Base-by-base conservation (phyloP, 2,888 invertebrate species). In the Leucania comma region DNA sequence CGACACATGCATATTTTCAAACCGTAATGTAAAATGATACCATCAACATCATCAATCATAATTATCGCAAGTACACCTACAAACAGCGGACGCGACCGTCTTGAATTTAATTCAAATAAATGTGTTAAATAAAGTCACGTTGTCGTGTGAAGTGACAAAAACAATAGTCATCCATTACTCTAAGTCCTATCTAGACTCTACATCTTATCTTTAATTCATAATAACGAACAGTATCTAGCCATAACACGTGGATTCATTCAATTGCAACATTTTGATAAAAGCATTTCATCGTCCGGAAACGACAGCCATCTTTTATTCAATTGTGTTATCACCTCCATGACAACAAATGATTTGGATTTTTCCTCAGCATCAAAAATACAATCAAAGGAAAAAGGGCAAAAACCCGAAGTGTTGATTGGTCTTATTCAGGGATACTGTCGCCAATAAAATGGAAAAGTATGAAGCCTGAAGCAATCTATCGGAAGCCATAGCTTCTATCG, bases 401-500 rank as follows among this genome's bases (percentile, higher is more conserved):
- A 68, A 51, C 67, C 82, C 75, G 50, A 67, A 75, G 58, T 62
- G 78, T 74, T 83, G 86, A 85, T 84, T 78, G 81, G 72, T 29
- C 76, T 83, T 71, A 81, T 81, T 81, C 76, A 76, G 59, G 75
- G 86, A 78, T 73, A 72, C 81, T 58, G 75, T 46, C 72, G 68
- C 59, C 68, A 80, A 78, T 78, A 83, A 83, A 84, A 83, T 73
- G 74, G 65, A 66, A 72, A 82, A 75, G 72, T 83, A 82, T 65
- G 66, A 76, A 76, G 68, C 68, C 65, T 80, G 51, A 59, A 62
- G 56, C 74, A 74, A 81, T 85, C 75, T 75, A 75, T 74, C 67
- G 84, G 69, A 80, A 85, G 71, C 81, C 81, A 81, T 85, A 78
- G 69, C 60, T 71, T 68, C 60, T 64, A 66, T 78, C 72, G 26